phyloP scores from a whole-genome alignment of 2,113 vertebrate species.

The Cyanistes caeruleus region DNA sequence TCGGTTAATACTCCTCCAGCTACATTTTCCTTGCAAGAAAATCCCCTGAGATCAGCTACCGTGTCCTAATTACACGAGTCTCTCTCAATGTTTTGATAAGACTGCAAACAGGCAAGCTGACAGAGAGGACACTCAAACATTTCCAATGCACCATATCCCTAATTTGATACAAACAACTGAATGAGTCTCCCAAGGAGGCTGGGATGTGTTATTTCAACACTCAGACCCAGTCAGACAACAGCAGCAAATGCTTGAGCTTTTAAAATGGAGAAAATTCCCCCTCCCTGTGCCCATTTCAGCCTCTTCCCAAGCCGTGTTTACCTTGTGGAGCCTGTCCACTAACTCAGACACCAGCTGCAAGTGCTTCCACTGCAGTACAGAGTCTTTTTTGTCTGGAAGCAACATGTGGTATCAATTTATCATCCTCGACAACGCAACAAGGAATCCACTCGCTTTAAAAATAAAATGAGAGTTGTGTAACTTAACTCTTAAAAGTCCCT shows the following conservation, averaged over 20 bases:
- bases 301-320: constrained; percentile 73
- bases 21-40: background rate
- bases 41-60: background rate
- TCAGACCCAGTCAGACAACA: background rate
- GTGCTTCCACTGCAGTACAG: constrained; percentile 84
- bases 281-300: constrained; percentile 24
- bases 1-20: background rate
- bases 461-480: constrained; percentile 79
- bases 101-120: background rate
- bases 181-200: constrained; percentile 11
- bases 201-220: background rate
- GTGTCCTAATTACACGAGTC: background rate
- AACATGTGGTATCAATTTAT: constrained; percentile 99
- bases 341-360: constrained; percentile 90
- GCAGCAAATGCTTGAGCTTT: constrained; percentile 28
- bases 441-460: constrained; percentile 82
- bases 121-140: background rate
- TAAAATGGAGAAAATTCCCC: constrained; percentile 22
- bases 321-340: constrained; percentile 75
- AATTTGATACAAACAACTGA: background rate
- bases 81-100: background rate
- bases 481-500: constrained; percentile 72
- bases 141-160: background rate
- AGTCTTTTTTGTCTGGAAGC: constrained; percentile 91
- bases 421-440: constrained; percentile 87